Base-by-base conservation (phyloP, 2,113 vertebrate species). In the Puntigrus tetrazona region DNA sequence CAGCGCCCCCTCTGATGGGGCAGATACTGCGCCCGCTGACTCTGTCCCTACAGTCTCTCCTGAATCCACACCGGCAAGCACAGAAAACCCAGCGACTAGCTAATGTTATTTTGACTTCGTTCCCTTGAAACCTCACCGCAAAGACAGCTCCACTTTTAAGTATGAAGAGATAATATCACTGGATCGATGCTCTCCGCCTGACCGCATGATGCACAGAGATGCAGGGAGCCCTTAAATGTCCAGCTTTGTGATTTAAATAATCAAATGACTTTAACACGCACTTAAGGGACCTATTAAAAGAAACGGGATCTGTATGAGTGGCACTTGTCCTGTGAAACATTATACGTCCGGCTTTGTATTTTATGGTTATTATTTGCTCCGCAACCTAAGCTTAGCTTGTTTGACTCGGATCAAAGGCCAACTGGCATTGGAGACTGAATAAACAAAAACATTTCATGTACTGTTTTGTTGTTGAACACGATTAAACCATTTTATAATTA, bases 81-180 rank as follows among this genome's bases (percentile, higher is more conserved):
- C 91, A 91, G 92, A 90, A 55, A 69, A 38, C 75, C 84, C 90
- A 80, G 79, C 85, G 22, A 43, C 84, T 57, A 94, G 92, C 91
- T 94, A 94, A 93, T 78, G 45, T 83, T 65, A 77, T n/a, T n/a
- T 74, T 16, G 27, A 18, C 50, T 41, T n/a, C 65, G 7, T 43
- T 61, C 36, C 55, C 76, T 63, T 47, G 29, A 18, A 61, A 83
- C 73, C 84, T 61, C 63, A 52, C n/a, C 47, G 57, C 41, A 50
- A 70, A 72, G 81, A 78, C 41, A 3, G 69, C 55, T 65, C 3
- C 67, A 22, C 43, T 63, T 69, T 80, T 16, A 29, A n/a, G 18
- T 73, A 11, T 74, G 38, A n/a, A 82, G 45, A 86, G 45, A 57
- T 7, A 11, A 78, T 25, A 57, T 61, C 76, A 72, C 80, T 73